Evolutionary conservation across 23 tunicate genomes (phyloP).

Genomic region (Corella eumyota): DNA sequence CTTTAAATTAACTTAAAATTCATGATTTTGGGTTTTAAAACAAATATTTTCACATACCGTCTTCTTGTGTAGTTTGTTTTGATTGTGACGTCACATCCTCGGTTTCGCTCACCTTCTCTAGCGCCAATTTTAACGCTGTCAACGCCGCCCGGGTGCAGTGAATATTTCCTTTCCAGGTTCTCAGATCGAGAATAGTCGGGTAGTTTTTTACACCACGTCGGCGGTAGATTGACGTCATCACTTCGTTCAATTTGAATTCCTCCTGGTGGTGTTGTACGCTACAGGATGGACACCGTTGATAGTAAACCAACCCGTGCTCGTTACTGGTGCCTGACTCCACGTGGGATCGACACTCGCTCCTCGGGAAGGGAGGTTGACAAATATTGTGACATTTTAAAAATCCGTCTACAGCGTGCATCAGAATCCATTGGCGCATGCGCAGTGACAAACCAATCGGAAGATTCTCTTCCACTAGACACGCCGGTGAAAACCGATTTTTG

Average conservation of each 20-base stretch:
- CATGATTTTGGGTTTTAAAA: too few species aligned
- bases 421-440: slow-evolving; percentile 26
- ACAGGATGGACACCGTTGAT: neutral
- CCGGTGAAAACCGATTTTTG: slow-evolving; percentile 5
- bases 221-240: neutral
- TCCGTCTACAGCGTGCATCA: slow-evolving; percentile 16
- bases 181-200: slow-evolving; percentile 6
- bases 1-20: too few species aligned
- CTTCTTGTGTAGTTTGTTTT: neutral
- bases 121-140: slow-evolving; percentile 14
- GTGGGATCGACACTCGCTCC: too few species aligned
- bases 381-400: slow-evolving; percentile 17
- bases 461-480: neutral
- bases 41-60: too few species aligned
- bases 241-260: neutral
- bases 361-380: slow-evolving; percentile 9
- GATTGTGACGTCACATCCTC: neutral
- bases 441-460: slow-evolving; percentile 13
- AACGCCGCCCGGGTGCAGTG: slow-evolving; percentile 23
- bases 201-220: neutral
- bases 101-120: neutral
- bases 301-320: too few species aligned
- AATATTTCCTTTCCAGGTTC: slow-evolving; percentile 10
- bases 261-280: slow-evolving; percentile 4
- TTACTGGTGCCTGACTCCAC: too few species aligned